Evolutionary conservation across 2,888 invertebrate genomes (phyloP).

Genomic region (Chalcosyrphus nemorum): DNA sequence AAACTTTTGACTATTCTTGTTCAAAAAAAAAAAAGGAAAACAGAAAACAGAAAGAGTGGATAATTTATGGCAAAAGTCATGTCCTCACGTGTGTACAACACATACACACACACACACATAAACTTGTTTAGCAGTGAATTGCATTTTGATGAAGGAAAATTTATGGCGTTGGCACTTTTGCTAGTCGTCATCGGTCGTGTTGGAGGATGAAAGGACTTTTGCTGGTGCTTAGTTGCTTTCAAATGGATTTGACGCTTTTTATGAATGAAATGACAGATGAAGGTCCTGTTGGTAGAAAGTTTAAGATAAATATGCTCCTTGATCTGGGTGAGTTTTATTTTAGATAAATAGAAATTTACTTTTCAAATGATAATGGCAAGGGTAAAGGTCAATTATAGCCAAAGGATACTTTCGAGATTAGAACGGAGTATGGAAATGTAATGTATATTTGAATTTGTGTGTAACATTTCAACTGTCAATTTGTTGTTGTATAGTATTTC

Average conservation of each 20-base stretch:
- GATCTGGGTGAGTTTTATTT: neutral
- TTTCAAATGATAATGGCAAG: neutral
- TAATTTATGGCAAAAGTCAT: conserved; percentile 53
- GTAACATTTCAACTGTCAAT: too few species aligned
- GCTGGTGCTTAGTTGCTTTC: neutral
- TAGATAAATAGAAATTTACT: neutral
- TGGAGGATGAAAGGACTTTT: neutral
- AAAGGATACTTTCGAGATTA: neutral
- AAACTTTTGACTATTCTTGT: neutral
- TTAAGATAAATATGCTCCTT: neutral
- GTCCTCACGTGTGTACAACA: conserved; percentile 21
- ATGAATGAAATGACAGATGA: neutral
- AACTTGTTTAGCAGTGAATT: conserved; percentile 12
- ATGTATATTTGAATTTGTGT: too few species aligned
- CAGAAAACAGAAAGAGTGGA: neutral
- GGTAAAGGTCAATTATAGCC: neutral
- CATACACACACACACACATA: neutral
- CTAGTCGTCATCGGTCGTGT: neutral
- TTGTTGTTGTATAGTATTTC: too few species aligned
- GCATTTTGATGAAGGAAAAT: conserved; percentile 33
- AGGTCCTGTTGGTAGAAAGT: neutral
- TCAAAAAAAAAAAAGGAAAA: too few species aligned
- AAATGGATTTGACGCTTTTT: neutral
- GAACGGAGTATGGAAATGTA: too few species aligned
- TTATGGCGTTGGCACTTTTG: conserved; percentile 42